Base-by-base conservation (phyloP, 2,888 invertebrate genomes). In the Pseudococcus longispinus region DNA sequence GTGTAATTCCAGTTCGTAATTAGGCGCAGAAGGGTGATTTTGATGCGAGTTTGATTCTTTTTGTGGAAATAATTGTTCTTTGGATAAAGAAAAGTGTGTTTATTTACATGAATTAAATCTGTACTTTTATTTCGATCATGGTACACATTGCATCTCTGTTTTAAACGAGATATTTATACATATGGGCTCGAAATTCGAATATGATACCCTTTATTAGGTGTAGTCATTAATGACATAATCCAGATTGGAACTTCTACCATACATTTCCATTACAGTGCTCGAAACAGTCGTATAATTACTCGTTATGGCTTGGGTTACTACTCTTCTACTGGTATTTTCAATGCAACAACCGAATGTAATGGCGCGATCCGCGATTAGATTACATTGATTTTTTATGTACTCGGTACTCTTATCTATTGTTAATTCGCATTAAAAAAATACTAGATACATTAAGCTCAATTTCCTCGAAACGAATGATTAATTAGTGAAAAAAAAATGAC, bases 351-450 rank as follows among this genome's bases (percentile, higher is more conserved):
- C 6, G 9, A 80, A 2, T 20, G 18, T 32, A 11, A 20, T 80
- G 20, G 37, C 9, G 20, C 42, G 77, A 32, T 74, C 18, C 29
- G 18, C 20, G 74, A 80, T 80, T 42, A 80, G 77, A 80, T 80
- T 80, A 80, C 42, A 80, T 80, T n/a, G 29, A 80, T n/a, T 42
- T 42, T 1, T 60, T 8, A 18, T 18, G 4, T 51, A n/a, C n/a
- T 74, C 23, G 42, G 18, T 42, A 5, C n/a, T 6, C 20, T 42
- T 80, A 80, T 80, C 77, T 80, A 80, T 80, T 80, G 77, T 80
- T 37, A 20, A 80, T 80, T 42, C 77, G 77, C 9, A 37, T 80
- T 20, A 11, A 80, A 80, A 80, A 70, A 60, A 74, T 74, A 80
- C 11, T 80, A 37, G 37, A 9, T 37, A 13, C 77, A 9, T 20